A percentile compares a stretch with the other conserved stretches of the same genome.
These are phyloP conservation scores for Corythoichthys intestinalis DNA, from an alignment of 2,113 vertebrate genomes.

Conservation along the genomic window DNA sequence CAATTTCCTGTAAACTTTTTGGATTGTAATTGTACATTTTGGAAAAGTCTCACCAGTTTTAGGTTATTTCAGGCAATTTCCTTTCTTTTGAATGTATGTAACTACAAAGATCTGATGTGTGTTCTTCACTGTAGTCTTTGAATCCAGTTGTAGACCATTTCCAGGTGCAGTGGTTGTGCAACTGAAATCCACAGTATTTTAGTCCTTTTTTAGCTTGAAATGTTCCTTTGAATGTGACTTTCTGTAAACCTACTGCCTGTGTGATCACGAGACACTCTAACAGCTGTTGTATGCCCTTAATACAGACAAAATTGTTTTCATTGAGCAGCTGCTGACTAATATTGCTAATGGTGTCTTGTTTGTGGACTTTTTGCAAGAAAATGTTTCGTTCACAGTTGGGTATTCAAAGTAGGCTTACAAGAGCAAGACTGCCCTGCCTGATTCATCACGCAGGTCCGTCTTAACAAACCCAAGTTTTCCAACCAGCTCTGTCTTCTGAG, in stretches of 20 bases:
- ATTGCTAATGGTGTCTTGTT: constrained; percentile 4
- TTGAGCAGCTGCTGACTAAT: constrained; percentile 31
- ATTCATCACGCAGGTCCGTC: too few species aligned
- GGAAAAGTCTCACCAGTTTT: too few species aligned
- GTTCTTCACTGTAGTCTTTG: constrained; percentile 22
- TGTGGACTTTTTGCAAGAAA: background rate
- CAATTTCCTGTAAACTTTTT: too few species aligned
- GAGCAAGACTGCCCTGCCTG: too few species aligned
- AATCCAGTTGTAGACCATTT: constrained; percentile 43
- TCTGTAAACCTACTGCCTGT: constrained; percentile 25
- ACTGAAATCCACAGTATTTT: constrained; percentile 43
- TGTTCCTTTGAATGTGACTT: constrained; percentile 36
- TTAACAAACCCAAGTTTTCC: too few species aligned
- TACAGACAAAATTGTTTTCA: constrained; percentile 26
- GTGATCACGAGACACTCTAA: constrained; percentile 47
- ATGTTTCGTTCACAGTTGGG: constrained; percentile 9
- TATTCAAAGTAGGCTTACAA: background rate
- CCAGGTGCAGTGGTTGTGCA: constrained; percentile 19
- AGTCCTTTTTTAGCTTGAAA: constrained; percentile 30
- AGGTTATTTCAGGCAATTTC: too few species aligned
- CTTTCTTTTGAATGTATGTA: too few species aligned
- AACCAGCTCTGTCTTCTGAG: too few species aligned
- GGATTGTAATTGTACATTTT: too few species aligned
- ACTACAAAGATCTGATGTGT: constrained; percentile 21
- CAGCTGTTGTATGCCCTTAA: constrained; percentile 43